phyloP scores from a whole-genome alignment of 2,888 invertebrate species.

The Harmothoe impar region DNA sequence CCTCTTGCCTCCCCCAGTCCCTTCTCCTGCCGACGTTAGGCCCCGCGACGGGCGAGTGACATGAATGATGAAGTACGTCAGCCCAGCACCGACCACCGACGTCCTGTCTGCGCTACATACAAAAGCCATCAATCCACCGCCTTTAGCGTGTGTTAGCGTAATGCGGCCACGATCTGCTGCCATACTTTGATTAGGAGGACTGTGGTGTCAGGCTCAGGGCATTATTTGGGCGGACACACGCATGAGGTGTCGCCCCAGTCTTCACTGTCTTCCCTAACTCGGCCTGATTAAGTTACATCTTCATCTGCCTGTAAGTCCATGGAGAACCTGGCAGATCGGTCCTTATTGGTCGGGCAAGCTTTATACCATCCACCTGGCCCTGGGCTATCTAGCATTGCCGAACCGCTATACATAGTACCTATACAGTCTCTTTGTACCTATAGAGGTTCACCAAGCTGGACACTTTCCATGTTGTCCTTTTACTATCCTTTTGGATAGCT shows the following conservation, averaged over 20 bases:
- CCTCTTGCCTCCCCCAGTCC: constrained; percentile 13
- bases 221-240: neutral
- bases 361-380: too few relatives aligned
- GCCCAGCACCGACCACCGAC: neutral
- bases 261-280: neutral
- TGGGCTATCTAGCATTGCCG: too few relatives aligned
- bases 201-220: neutral
- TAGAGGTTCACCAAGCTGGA: too few relatives aligned
- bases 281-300: neutral
- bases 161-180: constrained; percentile 35
- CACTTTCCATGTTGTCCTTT: too few relatives aligned
- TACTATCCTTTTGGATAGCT: too few relatives aligned
- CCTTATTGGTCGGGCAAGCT: too few relatives aligned
- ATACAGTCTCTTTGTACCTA: too few relatives aligned
- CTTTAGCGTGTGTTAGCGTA: constrained; percentile 39
- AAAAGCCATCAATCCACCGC: constrained; percentile 54
- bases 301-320: too few relatives aligned
- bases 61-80: constrained; percentile 52
- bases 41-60: constrained; percentile 25
- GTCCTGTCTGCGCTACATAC: constrained; percentile 41
- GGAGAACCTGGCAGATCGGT: too few relatives aligned
- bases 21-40: neutral
- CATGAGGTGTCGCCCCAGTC: neutral
- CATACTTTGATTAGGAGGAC: neutral
- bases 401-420: too few relatives aligned